These are phyloP conservation scores for Paraescarpia echinospica DNA, from an alignment of 1,140 invertebrate genomes.

Conservation along the genomic window DNA sequence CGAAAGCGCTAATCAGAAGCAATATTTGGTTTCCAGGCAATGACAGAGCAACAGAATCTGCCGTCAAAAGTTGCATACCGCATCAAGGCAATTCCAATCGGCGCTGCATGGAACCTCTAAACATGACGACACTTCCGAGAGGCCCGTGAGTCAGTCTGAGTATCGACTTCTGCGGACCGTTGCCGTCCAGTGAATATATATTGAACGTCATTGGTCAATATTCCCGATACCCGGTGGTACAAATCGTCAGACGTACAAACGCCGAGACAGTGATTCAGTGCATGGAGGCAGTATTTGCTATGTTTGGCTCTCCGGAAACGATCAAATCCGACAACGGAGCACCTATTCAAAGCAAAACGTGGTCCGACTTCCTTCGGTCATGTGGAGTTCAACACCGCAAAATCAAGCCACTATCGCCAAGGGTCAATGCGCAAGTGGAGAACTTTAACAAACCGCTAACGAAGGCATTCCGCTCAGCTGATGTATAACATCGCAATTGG, in stretches of 20 bases:
- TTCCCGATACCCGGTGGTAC: constrained; percentile 13
- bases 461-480: constrained; percentile 34
- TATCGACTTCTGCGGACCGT: constrained; percentile 14
- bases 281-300: constrained; percentile 17
- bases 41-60: neutral
- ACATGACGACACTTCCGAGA: neutral
- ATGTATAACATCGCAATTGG: constrained; percentile 33
- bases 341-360: no score
- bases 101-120: neutral
- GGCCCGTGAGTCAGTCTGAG: constrained; percentile 2
- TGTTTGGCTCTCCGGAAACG: constrained; percentile 9
- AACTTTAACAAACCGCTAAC: constrained; percentile 35
- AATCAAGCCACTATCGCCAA: constrained; percentile 32
- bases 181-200: constrained; percentile 8
- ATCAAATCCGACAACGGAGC: constrained; percentile 9
- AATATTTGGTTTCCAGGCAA: constrained; percentile 16
- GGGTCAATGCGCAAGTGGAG: constrained; percentile 40
- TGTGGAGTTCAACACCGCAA: no score
- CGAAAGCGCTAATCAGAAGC: neutral
- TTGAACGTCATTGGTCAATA: constrained; percentile 14
- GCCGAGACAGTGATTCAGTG: neutral
- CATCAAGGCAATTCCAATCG: neutral
- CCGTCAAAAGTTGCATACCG: neutral
- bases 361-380: no score
- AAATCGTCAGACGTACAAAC: neutral